Conservation (phyloP, 2,797 vertebrate genomes). For the Poecilia picta region DNA sequence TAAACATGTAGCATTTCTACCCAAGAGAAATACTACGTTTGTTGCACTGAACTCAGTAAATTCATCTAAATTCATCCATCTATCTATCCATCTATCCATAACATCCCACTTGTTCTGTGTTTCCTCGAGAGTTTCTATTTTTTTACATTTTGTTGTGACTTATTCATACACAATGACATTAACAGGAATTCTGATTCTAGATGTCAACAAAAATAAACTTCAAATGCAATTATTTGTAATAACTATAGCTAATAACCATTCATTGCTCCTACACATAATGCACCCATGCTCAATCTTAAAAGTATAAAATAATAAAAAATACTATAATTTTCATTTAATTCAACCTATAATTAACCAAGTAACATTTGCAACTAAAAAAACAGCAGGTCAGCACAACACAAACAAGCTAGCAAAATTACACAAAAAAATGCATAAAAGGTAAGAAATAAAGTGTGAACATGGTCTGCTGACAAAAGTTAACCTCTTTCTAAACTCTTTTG, state of each 20-base stretch:
- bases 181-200: too few species aligned
- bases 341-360: neutral
- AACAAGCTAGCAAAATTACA: neutral
- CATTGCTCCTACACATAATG: neutral
- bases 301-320: neutral
- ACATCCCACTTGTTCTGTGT: too few species aligned
- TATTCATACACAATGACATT: too few species aligned
- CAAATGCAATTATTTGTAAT: neutral
- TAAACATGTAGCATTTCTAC: neutral
- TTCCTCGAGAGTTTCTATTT: too few species aligned
- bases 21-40: too few species aligned
- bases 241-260: neutral
- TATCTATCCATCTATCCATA: too few species aligned
- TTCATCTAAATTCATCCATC: too few species aligned
- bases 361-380: neutral
- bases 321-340: neutral
- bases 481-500: neutral
- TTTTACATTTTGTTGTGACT: too few species aligned
- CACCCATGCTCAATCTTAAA: neutral
- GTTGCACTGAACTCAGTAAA: too few species aligned
- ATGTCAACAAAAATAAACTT: neutral
- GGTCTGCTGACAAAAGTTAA: neutral
- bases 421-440: neutral
- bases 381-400: neutral
- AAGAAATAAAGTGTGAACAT: neutral